Evolutionary conservation across 2,797 vertebrate genomes (phyloP).

Genomic region (Sebastes hubbsi): DNA sequence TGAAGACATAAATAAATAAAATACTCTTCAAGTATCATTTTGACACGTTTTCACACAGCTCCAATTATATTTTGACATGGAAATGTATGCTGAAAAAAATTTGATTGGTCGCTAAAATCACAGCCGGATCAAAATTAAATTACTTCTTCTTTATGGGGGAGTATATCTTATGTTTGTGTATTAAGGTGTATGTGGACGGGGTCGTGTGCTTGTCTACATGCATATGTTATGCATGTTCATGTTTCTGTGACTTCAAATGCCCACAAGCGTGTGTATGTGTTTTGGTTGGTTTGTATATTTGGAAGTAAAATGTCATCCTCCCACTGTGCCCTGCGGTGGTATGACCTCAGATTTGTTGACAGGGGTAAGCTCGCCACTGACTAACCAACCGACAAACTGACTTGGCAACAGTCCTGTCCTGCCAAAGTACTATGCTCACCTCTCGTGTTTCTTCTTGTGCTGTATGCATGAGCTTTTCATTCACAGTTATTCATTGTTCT

Average conservation of each 20-base stretch:
- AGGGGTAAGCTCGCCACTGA: constrained; percentile 3
- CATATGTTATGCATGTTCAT: neutral
- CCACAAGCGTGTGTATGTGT: neutral
- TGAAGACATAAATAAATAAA: constrained; percentile 11
- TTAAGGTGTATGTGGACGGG: neutral
- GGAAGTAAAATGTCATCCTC: constrained; percentile 3
- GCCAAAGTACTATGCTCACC: neutral
- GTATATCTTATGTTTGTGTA: neutral
- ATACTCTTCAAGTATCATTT: neutral
- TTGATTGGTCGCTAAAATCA: neutral
- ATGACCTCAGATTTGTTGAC: constrained; percentile 22
- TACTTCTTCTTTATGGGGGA: neutral
- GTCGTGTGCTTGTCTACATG: neutral
- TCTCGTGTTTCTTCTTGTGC: neutral
- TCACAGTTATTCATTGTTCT: neutral
- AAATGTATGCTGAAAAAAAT: neutral
- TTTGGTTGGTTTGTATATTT: constrained; percentile 11
- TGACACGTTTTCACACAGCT: constrained; percentile 2
- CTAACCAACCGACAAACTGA: neutral
- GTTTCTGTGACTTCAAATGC: neutral
- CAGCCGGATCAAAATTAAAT: neutral
- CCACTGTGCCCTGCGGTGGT: neutral
- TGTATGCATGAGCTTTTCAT: neutral
- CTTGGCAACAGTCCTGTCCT: neutral
- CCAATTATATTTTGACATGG: neutral